phyloP scores from a whole-genome alignment of 1,140 invertebrate species.

The Akabosia matsudoensis region DNA sequence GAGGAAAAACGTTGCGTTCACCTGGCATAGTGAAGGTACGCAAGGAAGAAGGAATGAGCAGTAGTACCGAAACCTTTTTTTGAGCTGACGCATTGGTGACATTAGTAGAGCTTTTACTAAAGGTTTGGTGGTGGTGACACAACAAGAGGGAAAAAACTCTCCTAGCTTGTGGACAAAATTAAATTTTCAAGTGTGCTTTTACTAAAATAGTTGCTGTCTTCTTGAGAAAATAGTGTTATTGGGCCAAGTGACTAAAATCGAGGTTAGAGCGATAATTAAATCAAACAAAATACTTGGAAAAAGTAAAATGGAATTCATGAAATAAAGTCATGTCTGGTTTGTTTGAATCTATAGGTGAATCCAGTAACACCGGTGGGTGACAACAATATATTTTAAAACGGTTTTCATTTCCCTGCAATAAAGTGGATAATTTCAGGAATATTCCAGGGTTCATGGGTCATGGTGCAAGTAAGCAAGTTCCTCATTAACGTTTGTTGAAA shows the following conservation, averaged over 20 bases:
- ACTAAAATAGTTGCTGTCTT: not conserved
- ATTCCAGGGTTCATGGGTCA: constrained; percentile 10
- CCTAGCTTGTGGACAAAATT: not conserved
- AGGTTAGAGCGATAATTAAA: not conserved
- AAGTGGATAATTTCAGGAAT: constrained; percentile 20
- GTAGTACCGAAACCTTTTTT: no score
- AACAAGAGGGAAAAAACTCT: not conserved
- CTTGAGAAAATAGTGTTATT: no score
- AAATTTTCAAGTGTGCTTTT: not conserved
- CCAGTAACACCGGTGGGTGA: no score
- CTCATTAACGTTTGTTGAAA: no score
- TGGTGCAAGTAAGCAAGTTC: constrained; percentile 18
- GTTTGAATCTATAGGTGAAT: no score
- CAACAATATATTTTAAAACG: not conserved
- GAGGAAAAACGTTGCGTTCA: no score
- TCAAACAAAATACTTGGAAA: not conserved
- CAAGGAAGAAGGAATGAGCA: no score
- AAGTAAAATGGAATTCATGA: no score
- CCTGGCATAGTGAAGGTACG: no score
- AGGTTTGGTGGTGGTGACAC: not conserved
- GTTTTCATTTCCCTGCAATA: not conserved
- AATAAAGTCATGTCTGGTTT: no score
- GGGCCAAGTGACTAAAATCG: not conserved
- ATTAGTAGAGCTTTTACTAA: not conserved
- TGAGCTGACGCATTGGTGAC: not conserved